These are phyloP conservation scores for Stylophora pistillata DNA, from an alignment of 64 coral and sea anemone genomes.

Conservation along the genomic window DNA sequence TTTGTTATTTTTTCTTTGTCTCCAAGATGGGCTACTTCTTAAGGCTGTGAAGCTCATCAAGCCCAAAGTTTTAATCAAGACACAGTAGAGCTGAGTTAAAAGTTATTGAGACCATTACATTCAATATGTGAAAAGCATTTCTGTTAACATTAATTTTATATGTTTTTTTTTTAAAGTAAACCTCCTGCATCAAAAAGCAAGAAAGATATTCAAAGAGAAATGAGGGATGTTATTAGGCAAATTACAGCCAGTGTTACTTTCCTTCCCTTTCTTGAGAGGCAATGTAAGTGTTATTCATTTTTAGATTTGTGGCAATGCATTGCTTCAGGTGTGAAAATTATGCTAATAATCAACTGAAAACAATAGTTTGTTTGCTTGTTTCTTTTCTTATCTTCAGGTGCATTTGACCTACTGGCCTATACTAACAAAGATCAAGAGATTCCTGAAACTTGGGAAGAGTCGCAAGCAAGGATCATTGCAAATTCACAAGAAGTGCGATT, in stretches of 20 bases:
- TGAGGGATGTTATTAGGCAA: slow-evolving; percentile 97
- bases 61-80: too few relatives aligned
- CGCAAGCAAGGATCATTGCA: slow-evolving; percentile 84
- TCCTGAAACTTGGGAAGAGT: slow-evolving; percentile 95
- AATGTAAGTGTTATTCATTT: slow-evolving; percentile 69
- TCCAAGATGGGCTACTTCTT: too few relatives aligned
- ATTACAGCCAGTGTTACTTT: slow-evolving; percentile 98
- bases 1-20: too few relatives aligned
- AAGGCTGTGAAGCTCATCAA: too few relatives aligned
- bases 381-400: slow-evolving; percentile 56
- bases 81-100: too few relatives aligned
- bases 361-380: not conserved
- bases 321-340: not conserved
- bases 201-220: slow-evolving; percentile 98
- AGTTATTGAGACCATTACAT: not conserved
- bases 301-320: not conserved
- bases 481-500: slow-evolving; percentile 96
- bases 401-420: slow-evolving; percentile 95
- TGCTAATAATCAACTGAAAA: too few relatives aligned
- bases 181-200: slow-evolving; percentile 20
- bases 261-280: slow-evolving; percentile 87
- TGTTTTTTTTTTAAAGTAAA: slow-evolving; percentile 9
- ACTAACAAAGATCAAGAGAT: slow-evolving; percentile 89
- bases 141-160: not conserved
- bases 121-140: not conserved